Evolutionary conservation across 2,888 invertebrate species (phyloP), one percentile per base, ranked within the genome.

Genomic region (Acanthosoma haemorrhoidale): DNA sequence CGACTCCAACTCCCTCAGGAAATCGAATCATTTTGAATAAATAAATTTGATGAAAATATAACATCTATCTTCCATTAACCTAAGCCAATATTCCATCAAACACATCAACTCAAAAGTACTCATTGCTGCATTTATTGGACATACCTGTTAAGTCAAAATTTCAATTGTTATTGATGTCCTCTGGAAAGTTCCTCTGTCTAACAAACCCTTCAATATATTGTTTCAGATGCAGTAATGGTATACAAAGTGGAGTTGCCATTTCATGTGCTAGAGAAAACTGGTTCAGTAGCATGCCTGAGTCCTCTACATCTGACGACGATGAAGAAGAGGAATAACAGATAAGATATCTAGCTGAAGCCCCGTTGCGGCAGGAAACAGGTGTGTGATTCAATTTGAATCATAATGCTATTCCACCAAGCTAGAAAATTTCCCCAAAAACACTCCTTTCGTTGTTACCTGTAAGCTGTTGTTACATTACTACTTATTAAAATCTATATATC

Each of bases 221-320:
- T 57, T 58, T 58, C 38, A 70, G 70, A 34, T 66, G 70, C 18
- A 38, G 67, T 13, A 71, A 39, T 41, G 70, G 71, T 57, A 58
- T 71, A 16, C 71, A 71, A 68, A 72, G 60, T 21, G 71, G 73
- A 21, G 70, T 72, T 18, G 66, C 71, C 13, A 73, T 73, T 61
- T 70, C 72, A 4, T 73, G 81, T 73, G 80, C 81, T 75, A 80
- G 83, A 73, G 83, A 82, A 75, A 83, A 82, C 77, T 84, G 83
- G 84, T 83, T 83, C 76, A 82, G 81, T 76, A 80, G 82, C 43
- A 83, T 83, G 83, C 83, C 83, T 72, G 82, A 82, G 77, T 82
- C 82, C 74, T 83, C 83, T 31, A 82, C 82, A 63, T 82, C 81
- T 71, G 81, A 82, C 43, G 81, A 80, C 71, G 81, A 81, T 77